Conservation (phyloP, 2,797 vertebrate species). For the Parambassis ranga region DNA sequence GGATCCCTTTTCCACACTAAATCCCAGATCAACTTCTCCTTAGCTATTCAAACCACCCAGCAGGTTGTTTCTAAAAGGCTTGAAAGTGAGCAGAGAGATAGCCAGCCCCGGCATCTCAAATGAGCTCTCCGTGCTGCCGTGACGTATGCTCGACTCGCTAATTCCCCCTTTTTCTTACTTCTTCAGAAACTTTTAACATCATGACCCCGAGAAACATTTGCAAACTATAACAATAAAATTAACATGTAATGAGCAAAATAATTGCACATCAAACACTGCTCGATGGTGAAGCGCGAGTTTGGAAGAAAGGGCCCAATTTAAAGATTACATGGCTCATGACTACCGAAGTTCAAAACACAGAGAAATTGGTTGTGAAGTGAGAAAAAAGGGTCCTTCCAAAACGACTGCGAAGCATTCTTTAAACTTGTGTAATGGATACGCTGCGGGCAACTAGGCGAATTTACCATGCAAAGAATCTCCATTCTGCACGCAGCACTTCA, state of each 20-base stretch:
- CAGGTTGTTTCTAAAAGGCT: constrained; percentile 75
- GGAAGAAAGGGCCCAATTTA: constrained; percentile 83
- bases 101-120: constrained; percentile 62
- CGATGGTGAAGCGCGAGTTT: constrained; percentile 66
- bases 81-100: constrained; percentile 70
- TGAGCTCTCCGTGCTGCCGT: constrained; percentile 46
- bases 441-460: constrained; percentile 81
- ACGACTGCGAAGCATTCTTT: constrained; percentile 82
- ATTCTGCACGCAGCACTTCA: constrained; percentile 85
- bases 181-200: constrained; percentile 81
- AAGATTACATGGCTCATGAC: constrained; percentile 87
- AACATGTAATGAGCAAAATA: constrained; percentile 90
- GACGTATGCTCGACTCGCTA: constrained; percentile 40
- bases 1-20: constrained; percentile 71
- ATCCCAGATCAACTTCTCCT: constrained; percentile 70
- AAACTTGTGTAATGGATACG: constrained; percentile 87
- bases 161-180: constrained; percentile 69
- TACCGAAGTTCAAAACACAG: constrained; percentile 85
- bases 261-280: constrained; percentile 85
- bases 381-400: constrained; percentile 78
- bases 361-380: constrained; percentile 85
- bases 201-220: constrained; percentile 85
- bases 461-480: constrained; percentile 85
- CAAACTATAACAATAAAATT: constrained; percentile 88
- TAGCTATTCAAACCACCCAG: constrained; percentile 72